Evolutionary conservation across 2,888 invertebrate species (phyloP), one percentile per base, ranked within the genome.

Genomic region (Cloeon dipterum): DNA sequence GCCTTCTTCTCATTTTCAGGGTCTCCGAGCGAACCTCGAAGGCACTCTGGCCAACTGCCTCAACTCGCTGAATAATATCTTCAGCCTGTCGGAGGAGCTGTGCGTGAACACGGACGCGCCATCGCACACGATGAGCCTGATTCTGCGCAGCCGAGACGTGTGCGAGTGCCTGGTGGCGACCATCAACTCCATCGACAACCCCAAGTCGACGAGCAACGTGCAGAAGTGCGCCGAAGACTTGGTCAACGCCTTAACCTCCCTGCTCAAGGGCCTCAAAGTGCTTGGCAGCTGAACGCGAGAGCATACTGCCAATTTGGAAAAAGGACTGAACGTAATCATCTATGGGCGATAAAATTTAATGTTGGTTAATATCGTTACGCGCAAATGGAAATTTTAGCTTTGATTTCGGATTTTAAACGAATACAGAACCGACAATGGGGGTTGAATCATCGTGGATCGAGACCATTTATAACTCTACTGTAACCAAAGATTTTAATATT

Each of bases 171-270:
- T 29, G 8, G 29, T n/a, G n/a, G 5, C 7, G 7, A 29, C 29
- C n/a, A n/a, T 29, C 7, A n/a, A 29, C 7, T 7, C 29, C n/a
- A n/a, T 29, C 29, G 29, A 29, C 29, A 10, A 8, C 8, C 8
- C 25, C 8, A 23, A 23, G n/a, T 10, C 25, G 10, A 8, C 8
- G n/a, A 23, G n/a, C n/a, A 29, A n/a, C 13, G 7, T 29, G 29
- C 29, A 29, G n/a, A 29, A 29, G 14, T 29, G 29, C 16, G 29
- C 29, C n/a, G 29, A 29, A n/a, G 29, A 29, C 16, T 16, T 29
- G 8, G 29, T 29, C 5, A 29, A n/a, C n/a, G 29, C 29, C 29
- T n/a, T 29, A n/a, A 14, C 29, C n/a, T n/a, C 29, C 8, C 16
- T 29, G 29, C 14, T 29, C 7, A 29, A 16, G n/a, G 29, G 29